A percentile compares a stretch with the other conserved stretches of the same genome.
These are phyloP conservation scores for Spondyliosoma cantharus DNA, from an alignment of 2,797 vertebrate genomes.

Conservation along the genomic window DNA sequence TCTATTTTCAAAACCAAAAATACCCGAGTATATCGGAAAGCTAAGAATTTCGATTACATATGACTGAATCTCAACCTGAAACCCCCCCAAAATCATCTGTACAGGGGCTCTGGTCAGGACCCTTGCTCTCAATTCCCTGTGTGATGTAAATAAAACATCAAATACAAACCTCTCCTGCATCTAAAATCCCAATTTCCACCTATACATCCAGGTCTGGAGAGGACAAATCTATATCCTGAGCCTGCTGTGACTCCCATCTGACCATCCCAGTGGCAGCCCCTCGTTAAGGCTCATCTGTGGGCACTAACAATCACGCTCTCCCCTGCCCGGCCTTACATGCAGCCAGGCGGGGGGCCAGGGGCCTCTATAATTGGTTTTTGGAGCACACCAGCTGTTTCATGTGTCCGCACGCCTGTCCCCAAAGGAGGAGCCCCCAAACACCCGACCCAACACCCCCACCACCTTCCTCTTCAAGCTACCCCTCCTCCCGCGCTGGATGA, in stretches of 20 bases:
- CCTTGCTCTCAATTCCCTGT: not conserved
- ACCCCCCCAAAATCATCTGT: not conserved
- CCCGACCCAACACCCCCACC: not conserved
- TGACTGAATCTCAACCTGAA: not conserved
- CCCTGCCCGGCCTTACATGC: slow-evolving; percentile 6
- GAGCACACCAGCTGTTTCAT: slow-evolving; percentile 79
- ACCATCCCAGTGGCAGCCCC: slow-evolving; percentile 10
- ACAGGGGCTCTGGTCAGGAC: not conserved
- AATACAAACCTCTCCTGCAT: slow-evolving; percentile 6
- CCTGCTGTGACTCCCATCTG: slow-evolving; percentile 43
- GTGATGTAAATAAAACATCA: slow-evolving; percentile 61
- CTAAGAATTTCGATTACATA: not conserved
- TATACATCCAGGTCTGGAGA: slow-evolving; percentile 9
- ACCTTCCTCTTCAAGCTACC: slow-evolving; percentile 13
- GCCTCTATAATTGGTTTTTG: slow-evolving; percentile 73
- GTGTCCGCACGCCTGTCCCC: slow-evolving; percentile 51
- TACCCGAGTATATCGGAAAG: too few relatives aligned
- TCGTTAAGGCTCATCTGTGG: slow-evolving; percentile 53
- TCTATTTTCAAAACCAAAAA: not conserved
- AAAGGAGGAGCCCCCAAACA: slow-evolving; percentile 42
- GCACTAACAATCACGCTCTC: slow-evolving; percentile 49
- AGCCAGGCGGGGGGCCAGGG: slow-evolving; percentile 46
- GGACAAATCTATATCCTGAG: slow-evolving; percentile 34
- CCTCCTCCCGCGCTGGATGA: slow-evolving; percentile 27
- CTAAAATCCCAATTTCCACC: slow-evolving; percentile 53